Percentiles rank a stretch among this genome's conserved stretches.
Evolutionary conservation across 2,888 invertebrate species (phyloP).

Genomic region (Nomada lathburiana): DNA sequence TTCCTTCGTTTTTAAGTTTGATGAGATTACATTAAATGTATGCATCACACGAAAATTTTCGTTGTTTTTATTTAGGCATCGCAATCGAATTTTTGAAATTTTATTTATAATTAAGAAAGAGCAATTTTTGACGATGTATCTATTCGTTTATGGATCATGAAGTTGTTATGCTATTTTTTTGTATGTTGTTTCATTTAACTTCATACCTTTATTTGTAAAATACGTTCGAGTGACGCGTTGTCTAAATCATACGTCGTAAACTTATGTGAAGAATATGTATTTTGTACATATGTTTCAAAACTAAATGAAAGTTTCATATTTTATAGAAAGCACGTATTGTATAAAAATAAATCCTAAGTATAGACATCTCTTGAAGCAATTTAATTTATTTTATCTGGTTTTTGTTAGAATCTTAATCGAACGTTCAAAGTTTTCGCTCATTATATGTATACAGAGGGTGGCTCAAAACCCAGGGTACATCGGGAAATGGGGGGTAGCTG

Average conservation of each 20-base stretch:
- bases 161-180: slow-evolving; percentile 2
- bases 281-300: slow-evolving; percentile 46
- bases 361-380: neutral
- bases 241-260: slow-evolving; percentile 20
- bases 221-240: slow-evolving; percentile 7
- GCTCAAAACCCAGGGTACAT: no score
- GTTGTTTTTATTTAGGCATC: neutral
- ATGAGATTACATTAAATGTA: slow-evolving; percentile 1
- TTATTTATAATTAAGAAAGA: neutral
- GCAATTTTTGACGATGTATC: neutral
- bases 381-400: neutral
- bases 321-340: slow-evolving; percentile 32
- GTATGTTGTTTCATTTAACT: slow-evolving; percentile 15
- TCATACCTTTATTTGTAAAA: slow-evolving; percentile 10
- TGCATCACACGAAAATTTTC: neutral
- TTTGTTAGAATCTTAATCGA: neutral
- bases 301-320: slow-evolving; percentile 44
- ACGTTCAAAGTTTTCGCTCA: neutral
- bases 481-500: no score
- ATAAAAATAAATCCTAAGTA: slow-evolving; percentile 21
- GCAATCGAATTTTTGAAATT: slow-evolving; percentile 15
- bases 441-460: neutral
- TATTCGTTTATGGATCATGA: slow-evolving; percentile 6
- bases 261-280: slow-evolving; percentile 29
- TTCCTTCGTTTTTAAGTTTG: slow-evolving; percentile 4